Evolutionary conservation across 2,113 vertebrate species (phyloP).

Genomic region (Zosterops pallidus): DNA sequence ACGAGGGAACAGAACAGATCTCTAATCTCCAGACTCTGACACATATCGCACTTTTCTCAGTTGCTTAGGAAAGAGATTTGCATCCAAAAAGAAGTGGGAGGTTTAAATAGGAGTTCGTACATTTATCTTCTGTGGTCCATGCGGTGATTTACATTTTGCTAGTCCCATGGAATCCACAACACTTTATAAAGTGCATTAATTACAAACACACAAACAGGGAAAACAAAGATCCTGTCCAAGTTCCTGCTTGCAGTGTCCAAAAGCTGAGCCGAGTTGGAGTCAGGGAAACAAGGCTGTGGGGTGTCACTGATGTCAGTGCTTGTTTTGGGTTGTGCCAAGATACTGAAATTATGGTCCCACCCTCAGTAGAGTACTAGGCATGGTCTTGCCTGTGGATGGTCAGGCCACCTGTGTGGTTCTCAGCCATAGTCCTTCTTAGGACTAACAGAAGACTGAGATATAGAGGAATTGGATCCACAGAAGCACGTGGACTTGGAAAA

Average conservation of each 20-base stretch:
- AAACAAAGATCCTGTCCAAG: background rate
- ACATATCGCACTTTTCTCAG: constrained; percentile 65
- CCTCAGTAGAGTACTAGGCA: background rate
- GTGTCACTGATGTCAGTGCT: background rate
- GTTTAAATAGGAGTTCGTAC: constrained; percentile 56
- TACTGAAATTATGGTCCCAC: background rate
- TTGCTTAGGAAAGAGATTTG: constrained; percentile 69
- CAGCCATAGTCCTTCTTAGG: background rate
- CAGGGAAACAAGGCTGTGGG: background rate
- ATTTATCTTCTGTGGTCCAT: constrained; percentile 18
- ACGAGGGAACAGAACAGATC: constrained; percentile 65
- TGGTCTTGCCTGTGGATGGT: background rate
- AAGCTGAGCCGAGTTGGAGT: background rate
- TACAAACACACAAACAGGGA: background rate
- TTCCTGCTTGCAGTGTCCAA: background rate
- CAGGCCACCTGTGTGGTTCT: background rate
- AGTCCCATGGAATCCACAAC: background rate
- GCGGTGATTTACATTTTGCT: background rate
- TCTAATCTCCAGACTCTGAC: constrained; percentile 72
- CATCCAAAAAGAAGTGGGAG: constrained; percentile 70
- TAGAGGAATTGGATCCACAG: background rate
- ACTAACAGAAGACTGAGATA: background rate
- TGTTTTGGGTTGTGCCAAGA: background rate
- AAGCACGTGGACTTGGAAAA: background rate
- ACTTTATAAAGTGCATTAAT: background rate